phyloP scores from a whole-genome alignment of 2,113 vertebrate species.

The Lophius piscatorius region DNA sequence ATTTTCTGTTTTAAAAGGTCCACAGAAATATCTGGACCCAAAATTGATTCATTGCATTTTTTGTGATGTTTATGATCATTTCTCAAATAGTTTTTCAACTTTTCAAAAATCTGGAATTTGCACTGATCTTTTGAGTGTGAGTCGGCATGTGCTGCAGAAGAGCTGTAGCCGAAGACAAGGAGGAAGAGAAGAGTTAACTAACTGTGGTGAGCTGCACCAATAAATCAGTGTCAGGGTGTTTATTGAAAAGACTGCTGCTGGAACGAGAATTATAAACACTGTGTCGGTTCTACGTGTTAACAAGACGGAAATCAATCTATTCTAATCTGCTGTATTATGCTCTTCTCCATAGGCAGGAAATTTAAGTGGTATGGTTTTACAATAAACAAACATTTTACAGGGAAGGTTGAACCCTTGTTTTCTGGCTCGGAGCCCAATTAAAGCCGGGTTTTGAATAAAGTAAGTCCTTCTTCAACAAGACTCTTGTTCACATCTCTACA shows the following conservation, averaged over 20 bases:
- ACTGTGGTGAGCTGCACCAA: background rate
- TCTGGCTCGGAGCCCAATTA: background rate
- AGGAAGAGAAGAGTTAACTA: background rate
- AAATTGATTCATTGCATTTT: too few species aligned
- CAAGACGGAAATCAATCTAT: slow-evolving; percentile 42
- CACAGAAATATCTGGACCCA: too few species aligned
- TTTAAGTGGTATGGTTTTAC: slow-evolving; percentile 31
- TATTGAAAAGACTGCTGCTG: slow-evolving; percentile 70
- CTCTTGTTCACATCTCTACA: too few species aligned
- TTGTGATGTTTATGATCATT: too few species aligned
- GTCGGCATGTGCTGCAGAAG: too few species aligned
- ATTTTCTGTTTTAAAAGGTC: too few species aligned
- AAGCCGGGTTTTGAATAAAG: too few species aligned
- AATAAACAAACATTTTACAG: slow-evolving; percentile 43
- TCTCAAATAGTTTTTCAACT: too few species aligned
- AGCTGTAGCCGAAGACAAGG: background rate
- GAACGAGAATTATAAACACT: slow-evolving; percentile 64
- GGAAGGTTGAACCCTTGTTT: background rate
- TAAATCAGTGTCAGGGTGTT: slow-evolving; percentile 68
- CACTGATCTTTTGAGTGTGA: too few species aligned
- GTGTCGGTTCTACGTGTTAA: slow-evolving; percentile 55
- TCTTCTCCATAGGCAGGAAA: slow-evolving; percentile 32
- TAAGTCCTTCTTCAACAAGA: background rate
- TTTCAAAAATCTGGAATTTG: too few species aligned
- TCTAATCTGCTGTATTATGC: slow-evolving; percentile 32